Conservation (phyloP, 2,888 invertebrate species). For the Folsomia candida region DNA sequence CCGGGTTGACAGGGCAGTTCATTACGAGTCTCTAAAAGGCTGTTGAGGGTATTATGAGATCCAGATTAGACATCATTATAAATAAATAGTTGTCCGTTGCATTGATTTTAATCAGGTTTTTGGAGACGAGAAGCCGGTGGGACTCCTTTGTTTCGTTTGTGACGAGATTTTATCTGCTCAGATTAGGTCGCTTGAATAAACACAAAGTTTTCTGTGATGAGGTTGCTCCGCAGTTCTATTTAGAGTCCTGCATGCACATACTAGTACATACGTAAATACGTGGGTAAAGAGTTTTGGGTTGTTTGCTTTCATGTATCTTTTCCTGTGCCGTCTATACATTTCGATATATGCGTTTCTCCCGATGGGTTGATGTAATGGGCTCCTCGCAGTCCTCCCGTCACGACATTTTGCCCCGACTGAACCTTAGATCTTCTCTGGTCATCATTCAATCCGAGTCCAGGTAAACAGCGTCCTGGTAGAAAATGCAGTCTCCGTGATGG, state of each 20-base stretch:
- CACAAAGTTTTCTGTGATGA: not conserved
- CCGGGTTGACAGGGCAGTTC: not conserved
- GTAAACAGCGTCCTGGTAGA: not conserved
- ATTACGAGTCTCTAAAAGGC: not conserved
- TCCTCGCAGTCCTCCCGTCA: not conserved
- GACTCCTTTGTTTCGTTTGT: slow-evolving; percentile 1
- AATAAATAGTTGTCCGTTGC: not conserved
- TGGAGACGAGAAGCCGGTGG: not conserved
- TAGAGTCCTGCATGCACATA: too few relatives aligned
- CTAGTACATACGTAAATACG: not conserved
- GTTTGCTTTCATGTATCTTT: too few relatives aligned
- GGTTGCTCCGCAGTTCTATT: too few relatives aligned
- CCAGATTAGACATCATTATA: not conserved
- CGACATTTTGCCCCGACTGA: not conserved
- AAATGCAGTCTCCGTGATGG: not conserved
- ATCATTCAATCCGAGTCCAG: not conserved
- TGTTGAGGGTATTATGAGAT: not conserved
- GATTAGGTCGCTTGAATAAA: slow-evolving; percentile 4
- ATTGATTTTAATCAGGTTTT: not conserved
- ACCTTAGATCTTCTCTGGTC: not conserved
- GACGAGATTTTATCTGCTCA: not conserved
- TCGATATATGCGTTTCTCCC: too few relatives aligned
- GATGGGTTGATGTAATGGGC: too few relatives aligned
- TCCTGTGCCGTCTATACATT: too few relatives aligned
- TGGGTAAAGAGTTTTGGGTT: not conserved